These are phyloP conservation scores for Recurvirostra avosetta DNA, from an alignment of 2,113 vertebrate species.

Conservation along the genomic window DNA sequence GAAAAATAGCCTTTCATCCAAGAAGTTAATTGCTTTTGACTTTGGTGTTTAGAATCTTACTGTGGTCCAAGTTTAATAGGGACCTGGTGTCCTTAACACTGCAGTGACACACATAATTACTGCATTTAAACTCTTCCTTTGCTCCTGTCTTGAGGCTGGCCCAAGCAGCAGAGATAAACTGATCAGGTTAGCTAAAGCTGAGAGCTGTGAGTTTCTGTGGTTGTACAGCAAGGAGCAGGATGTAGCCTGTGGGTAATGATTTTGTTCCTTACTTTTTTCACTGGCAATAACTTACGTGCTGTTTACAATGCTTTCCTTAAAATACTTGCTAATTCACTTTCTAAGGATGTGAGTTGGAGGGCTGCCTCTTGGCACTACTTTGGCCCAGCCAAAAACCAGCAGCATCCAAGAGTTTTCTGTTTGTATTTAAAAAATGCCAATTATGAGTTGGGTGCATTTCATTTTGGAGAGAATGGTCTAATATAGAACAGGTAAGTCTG, in stretches of 20 bases:
- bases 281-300: not conserved
- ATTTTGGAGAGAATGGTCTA: not conserved
- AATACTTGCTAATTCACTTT: not conserved
- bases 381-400: not conserved
- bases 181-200: not conserved
- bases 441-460: not conserved
- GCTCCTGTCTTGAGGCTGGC: not conserved
- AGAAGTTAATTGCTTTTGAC: not conserved
- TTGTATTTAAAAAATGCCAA: rapidly evolving
- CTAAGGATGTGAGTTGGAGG: not conserved
- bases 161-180: not conserved
- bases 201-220: not conserved
- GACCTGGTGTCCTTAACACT: not conserved
- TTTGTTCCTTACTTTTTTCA: not conserved
- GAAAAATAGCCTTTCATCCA: not conserved
- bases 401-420: not conserved
- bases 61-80: not conserved
- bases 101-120: not conserved
- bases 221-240: not conserved
- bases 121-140: not conserved
- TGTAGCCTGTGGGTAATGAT: not conserved
- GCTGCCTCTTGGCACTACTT: not conserved
- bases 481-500: not conserved
- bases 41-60: not conserved
- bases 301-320: not conserved